Evolutionary conservation across 2,113 vertebrate species (phyloP), one percentile per base, ranked within the genome.

Genomic region (Eleginops maclovinus): DNA sequence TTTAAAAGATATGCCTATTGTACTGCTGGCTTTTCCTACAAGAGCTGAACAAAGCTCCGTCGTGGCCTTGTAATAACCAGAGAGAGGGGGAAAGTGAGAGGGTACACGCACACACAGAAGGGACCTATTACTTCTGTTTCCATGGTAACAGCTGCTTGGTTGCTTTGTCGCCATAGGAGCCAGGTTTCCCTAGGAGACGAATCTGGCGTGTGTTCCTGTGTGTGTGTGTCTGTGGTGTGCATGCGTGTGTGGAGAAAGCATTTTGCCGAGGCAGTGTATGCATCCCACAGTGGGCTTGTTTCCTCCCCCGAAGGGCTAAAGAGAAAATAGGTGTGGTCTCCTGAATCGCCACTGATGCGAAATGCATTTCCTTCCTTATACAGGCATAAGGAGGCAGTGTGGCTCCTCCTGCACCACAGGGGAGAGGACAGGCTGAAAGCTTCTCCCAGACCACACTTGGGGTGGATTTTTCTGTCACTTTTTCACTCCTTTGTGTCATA

Each of bases 141-240:
- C 84, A 94, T 94, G 93, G 94, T 89, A 94, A 95, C 94, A 85
- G 90, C 90, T 92, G 89, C 89, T 93, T 92, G 84, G 90, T 88
- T 91, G 92, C 88, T 70, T 87, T 90, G 90, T 93, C 90, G 54
- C 94, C 78, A 86, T 83, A 91, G 92, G 92, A 93, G 93, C 91
- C 86, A 86, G 85, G 83, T 92, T 89, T 92, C 93, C 93, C 86
- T 84, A 75, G 93, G 93, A 89, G 89, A 91, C 89, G 72, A 89
- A 87, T 82, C 86, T 88, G 86, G 77, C 50, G 81, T 80, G 74
- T 92, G 89, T 79, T 70, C 17, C 59, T 71, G 46, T 50, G 56
- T 59, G 60, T 62, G 65, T 79, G 46, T 60, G 56, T 74, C 82
- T 74, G 69, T 81, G 76, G 17, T 66, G 16, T 50, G 47, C 36